phyloP scores from a whole-genome alignment of 1,140 invertebrate species.

The Pteromalus puparum region DNA sequence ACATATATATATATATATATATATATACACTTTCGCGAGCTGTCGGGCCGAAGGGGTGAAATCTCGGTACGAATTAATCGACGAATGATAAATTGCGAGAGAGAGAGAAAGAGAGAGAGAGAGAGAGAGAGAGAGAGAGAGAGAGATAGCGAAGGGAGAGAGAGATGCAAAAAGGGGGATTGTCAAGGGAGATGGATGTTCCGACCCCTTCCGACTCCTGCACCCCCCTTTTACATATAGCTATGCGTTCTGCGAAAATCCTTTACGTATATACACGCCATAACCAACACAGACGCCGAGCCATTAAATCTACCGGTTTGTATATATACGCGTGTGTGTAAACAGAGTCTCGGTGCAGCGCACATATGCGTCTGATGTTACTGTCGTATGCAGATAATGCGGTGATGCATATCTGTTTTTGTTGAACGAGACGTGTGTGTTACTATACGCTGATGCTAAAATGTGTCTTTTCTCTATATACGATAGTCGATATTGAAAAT shows the following conservation, averaged over 20 bases:
- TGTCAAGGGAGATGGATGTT: slow-evolving; percentile 65
- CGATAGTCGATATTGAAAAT: no score
- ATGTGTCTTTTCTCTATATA: no score
- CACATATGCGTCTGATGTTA: no score
- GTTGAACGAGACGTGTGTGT: not conserved
- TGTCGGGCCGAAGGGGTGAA: slow-evolving; percentile 26
- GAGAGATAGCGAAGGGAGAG: not conserved
- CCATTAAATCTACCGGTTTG: not conserved
- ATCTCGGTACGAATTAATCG: slow-evolving; percentile 65
- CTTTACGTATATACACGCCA: slow-evolving; percentile 1
- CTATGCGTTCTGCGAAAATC: not conserved
- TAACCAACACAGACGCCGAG: not conserved
- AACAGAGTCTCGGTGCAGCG: no score
- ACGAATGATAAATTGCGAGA: slow-evolving; percentile 65
- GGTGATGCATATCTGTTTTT: not conserved
- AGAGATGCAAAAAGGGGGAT: slow-evolving; percentile 61
- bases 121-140: no score
- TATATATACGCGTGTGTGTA: not conserved
- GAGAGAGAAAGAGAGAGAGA: slow-evolving; percentile 26
- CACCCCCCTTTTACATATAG: slow-evolving; percentile 12
- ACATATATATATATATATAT: not conserved
- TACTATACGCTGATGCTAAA: no score
- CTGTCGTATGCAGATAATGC: not conserved
- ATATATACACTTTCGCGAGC: not conserved
- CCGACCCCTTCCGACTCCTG: slow-evolving; percentile 14